Evolutionary conservation across 2,113 vertebrate genomes (phyloP).

Genomic region (Barbus barbus): DNA sequence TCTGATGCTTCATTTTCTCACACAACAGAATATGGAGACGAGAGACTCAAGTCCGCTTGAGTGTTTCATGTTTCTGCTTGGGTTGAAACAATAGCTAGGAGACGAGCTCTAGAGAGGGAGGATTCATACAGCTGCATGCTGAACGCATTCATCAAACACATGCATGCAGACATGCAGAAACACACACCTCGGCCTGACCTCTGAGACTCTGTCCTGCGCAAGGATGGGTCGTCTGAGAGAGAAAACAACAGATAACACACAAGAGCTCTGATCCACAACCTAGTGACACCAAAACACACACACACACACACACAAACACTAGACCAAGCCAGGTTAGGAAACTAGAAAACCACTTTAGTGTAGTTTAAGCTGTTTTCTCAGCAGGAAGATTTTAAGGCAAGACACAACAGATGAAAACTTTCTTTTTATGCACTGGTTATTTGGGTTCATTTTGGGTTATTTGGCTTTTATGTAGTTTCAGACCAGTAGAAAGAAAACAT

Average conservation of each 20-base stretch:
- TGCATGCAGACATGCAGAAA: background rate
- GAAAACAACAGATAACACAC: background rate
- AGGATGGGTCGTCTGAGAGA: conserved; percentile 31
- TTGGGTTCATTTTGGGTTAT: background rate
- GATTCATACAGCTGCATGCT: conserved; percentile 40
- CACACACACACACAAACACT: fast-evolving
- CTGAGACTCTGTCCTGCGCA: conserved; percentile 28
- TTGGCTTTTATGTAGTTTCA: background rate
- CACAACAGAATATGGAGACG: background rate
- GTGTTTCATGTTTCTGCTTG: conserved; percentile 29
- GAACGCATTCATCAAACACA: conserved; percentile 52
- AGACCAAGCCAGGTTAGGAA: background rate
- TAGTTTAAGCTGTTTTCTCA: background rate
- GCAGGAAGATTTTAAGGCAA: background rate
- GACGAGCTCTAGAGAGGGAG: conserved; percentile 17
- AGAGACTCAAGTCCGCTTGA: conserved; percentile 2
- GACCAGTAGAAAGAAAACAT: background rate
- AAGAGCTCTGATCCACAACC: background rate
- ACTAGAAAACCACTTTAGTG: background rate
- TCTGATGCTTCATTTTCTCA: background rate
- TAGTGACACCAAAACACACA: background rate
- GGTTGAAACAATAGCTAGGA: conserved; percentile 10
- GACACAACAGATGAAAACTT: background rate
- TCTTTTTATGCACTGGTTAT: background rate
- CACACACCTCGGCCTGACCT: conserved; percentile 21